These are phyloP conservation scores for Syndactyla subalaris DNA, from an alignment of 2,797 vertebrate genomes.

Conservation along the genomic window DNA sequence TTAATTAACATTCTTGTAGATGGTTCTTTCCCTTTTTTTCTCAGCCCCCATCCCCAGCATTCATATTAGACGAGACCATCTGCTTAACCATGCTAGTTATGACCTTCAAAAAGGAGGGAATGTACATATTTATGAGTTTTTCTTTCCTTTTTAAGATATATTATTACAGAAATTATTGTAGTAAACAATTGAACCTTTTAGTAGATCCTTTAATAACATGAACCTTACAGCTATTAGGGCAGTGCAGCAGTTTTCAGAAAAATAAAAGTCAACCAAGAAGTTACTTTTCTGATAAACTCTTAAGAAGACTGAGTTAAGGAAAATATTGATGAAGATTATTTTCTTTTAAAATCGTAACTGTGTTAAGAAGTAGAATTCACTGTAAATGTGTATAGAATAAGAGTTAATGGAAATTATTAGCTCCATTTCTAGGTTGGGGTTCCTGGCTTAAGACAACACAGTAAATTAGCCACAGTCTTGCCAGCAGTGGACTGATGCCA, in stretches of 20 bases:
- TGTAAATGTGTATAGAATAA: not conserved
- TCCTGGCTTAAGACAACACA: not conserved
- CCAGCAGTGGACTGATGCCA: not conserved
- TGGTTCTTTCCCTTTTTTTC: not conserved
- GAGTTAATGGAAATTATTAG: not conserved
- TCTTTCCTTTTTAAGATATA: not conserved
- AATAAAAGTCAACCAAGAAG: not conserved
- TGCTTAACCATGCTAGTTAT: not conserved
- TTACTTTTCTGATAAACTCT: not conserved
- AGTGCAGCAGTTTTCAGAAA: not conserved
- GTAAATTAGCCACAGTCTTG: not conserved
- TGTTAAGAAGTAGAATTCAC: not conserved
- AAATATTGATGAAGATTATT: not conserved
- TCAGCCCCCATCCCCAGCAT: not conserved
- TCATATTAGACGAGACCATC: not conserved
- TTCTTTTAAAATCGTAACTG: not conserved
- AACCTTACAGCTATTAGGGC: not conserved
- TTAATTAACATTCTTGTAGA: not conserved
- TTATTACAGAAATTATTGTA: not conserved
- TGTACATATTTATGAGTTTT: not conserved
- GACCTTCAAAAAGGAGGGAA: not conserved
- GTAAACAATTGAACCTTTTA: not conserved
- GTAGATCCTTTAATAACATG: not conserved
- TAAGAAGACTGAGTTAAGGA: not conserved
- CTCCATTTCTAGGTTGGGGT: not conserved